Evolutionary conservation across 1,140 invertebrate genomes (phyloP).

Genomic region (Sarcophaga peregrina): DNA sequence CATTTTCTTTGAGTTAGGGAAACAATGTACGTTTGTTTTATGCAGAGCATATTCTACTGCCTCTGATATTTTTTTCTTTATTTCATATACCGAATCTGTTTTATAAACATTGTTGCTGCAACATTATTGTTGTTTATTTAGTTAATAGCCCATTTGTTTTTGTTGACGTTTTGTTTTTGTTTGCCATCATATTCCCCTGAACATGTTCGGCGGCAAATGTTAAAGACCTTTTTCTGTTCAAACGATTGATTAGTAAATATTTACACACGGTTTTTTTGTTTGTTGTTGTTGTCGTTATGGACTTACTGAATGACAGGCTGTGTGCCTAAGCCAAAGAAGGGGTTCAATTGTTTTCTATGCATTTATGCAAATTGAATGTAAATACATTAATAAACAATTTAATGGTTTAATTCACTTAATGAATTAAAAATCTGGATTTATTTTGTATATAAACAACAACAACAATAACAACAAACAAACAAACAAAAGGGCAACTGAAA

Average conservation of each 20-base stretch:
- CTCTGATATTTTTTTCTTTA: neutral
- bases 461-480: too few species aligned
- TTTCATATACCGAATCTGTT: neutral
- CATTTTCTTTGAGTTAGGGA: too few species aligned
- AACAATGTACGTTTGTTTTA: neutral
- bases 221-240: neutral
- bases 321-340: neutral
- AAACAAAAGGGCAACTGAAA: too few species aligned
- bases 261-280: neutral
- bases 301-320: too few species aligned
- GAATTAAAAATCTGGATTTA: too few species aligned
- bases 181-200: neutral
- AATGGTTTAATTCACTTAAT: neutral
- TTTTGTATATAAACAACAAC: too few species aligned
- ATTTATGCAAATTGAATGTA: neutral
- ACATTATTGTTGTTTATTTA: neutral
- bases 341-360: neutral
- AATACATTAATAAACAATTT: conserved; percentile 7
- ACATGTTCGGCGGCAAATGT: neutral
- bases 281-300: too few species aligned
- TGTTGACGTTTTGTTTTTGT: neutral
- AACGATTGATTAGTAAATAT: neutral
- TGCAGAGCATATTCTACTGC: neutral
- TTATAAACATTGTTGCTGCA: neutral
- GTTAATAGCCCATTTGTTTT: conserved; percentile 7